Evolutionary conservation across 2,888 invertebrate species (phyloP), one percentile per base, ranked within the genome.

Genomic region (Diaprepes abbreviatus): DNA sequence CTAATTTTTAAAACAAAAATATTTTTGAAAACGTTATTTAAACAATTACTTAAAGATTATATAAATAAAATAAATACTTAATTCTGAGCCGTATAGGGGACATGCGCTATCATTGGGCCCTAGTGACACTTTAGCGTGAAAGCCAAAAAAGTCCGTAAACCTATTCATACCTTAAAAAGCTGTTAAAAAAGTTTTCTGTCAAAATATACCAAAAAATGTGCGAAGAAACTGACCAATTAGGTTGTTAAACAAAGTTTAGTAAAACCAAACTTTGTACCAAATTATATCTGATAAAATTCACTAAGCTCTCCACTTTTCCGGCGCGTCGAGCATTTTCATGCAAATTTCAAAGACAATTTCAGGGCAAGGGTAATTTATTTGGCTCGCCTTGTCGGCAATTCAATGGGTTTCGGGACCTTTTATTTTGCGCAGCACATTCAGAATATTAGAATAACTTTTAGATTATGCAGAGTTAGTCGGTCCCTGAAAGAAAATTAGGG

Each of bases 281-380:
- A 60, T 60, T 60, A 43, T 60, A 45, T 60, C 21, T 35, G 19
- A 40, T 24, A 54, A 68, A 68, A 55, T 62, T 55, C 19, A 21
- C 65, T 12, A 24, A 52, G 54, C 67, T 62, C 55, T 60, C 66
- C 54, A 69, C 66, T 66, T 71, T 71, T 66, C 63, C 64, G 55
- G 54, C 55, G 62, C 48, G 38, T 28, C 40, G 50, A 14, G 55
- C 76, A 81, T 82, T 83, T 81, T 83, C 78, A 83, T 83, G 83
- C 82, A 83, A 83, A 83, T 83, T 74, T 65, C 48, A 40, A 65
- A 81, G 82, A 81, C 82, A 82, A 83, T 82, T 82, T 82, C 75
- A 79, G 78, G 78, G 80, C 77, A 76, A 73, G 78, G 76, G 78
- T 79, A 80, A 82, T 81, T 81, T 81, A 80, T 78, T 79, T 78